Conservation (phyloP, 64 coral and sea anemone genomes). For the Trachythela sp. region DNA sequence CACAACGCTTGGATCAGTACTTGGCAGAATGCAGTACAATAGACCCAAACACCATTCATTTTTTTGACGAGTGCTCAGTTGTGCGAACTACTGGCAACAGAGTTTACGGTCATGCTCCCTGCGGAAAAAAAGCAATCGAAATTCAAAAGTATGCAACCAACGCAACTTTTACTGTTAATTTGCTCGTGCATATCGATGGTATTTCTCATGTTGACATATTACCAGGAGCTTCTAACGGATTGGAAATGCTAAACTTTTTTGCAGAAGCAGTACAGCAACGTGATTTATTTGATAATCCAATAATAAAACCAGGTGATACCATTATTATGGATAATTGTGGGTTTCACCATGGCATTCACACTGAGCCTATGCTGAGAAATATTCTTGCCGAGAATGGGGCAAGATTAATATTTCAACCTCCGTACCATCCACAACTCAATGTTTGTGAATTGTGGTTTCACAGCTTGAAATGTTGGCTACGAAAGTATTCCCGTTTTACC, state of each 20-base stretch:
- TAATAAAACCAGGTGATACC: conserved; percentile 28
- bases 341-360: conserved; percentile 39
- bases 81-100: not conserved
- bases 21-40: not conserved
- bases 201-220: conserved; percentile 40
- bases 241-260: conserved; percentile 62
- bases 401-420: not conserved
- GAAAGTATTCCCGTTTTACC: not conserved
- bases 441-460: not conserved
- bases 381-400: not conserved
- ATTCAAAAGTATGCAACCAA: conserved; percentile 42
- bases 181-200: conserved; percentile 15
- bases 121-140: conserved; percentile 36
- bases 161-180: conserved; percentile 36
- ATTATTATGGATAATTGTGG: conserved; percentile 62
- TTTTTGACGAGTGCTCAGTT: not conserved
- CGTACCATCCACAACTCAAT: not conserved
- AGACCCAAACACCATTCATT: not conserved
- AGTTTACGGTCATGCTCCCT: not conserved
- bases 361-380: conserved; percentile 30
- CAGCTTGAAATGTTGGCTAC: not conserved
- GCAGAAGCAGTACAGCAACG: conserved; percentile 26
- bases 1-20: not conserved
- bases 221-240: conserved; percentile 49
- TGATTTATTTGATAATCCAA: conserved; percentile 36